phyloP scores from a whole-genome alignment of 1,140 invertebrate species.

The Cherax quadricarinatus region DNA sequence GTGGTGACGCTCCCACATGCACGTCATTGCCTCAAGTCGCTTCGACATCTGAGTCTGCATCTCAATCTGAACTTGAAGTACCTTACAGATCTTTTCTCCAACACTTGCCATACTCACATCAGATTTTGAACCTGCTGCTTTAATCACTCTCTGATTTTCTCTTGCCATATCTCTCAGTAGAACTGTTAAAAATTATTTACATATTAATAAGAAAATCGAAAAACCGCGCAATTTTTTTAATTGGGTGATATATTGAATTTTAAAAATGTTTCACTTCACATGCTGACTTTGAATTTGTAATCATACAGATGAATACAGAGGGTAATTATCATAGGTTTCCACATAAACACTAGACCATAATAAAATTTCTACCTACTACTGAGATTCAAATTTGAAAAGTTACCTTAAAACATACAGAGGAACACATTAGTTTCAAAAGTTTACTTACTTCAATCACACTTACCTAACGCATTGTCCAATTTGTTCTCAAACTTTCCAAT shows the following conservation, averaged over 20 bases:
- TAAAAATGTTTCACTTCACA: no score
- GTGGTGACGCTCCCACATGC: background rate
- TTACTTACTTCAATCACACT: background rate
- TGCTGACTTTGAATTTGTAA: no score
- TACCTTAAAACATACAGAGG: no score
- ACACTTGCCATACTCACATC: background rate
- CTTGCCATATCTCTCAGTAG: background rate
- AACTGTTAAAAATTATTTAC: background rate
- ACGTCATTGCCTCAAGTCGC: background rate
- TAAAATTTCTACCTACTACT: no score
- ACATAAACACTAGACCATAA: no score
- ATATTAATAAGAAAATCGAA: background rate
- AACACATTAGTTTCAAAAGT: no score
- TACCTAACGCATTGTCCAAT: conserved; percentile 7
- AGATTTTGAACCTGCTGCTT: background rate
- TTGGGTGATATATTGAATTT: no score
- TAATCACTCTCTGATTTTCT: background rate
- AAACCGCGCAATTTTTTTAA: no score
- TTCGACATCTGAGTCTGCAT: background rate
- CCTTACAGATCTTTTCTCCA: background rate
- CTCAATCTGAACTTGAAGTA: background rate
- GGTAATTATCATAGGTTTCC: no score
- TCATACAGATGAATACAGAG: no score
- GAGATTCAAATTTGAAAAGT: no score
- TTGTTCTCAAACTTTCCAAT: background rate